These are phyloP conservation scores for Gambusia holbrooki DNA, from an alignment of 2,113 vertebrate genomes.

Conservation along the genomic window DNA sequence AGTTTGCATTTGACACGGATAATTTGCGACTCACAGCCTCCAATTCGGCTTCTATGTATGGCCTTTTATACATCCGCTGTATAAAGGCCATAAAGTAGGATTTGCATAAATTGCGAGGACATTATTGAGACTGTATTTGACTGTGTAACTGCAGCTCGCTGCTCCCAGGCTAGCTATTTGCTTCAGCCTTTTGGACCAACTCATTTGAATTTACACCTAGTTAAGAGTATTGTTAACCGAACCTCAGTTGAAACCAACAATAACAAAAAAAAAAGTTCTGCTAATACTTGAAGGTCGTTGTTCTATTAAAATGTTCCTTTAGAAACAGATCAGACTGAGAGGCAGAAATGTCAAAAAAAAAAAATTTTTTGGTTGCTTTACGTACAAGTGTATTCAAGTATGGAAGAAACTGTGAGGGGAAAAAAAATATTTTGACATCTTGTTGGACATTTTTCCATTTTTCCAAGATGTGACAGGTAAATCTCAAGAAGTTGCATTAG, in stretches of 20 bases:
- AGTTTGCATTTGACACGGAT: background rate
- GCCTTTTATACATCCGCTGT: background rate
- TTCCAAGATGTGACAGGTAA: background rate
- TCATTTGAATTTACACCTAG: too few species aligned
- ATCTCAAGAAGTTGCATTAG: background rate
- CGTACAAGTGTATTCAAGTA: background rate
- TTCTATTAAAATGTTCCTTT: background rate
- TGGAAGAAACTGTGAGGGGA: background rate
- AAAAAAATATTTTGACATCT: background rate
- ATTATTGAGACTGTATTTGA: background rate
- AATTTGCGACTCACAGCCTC: background rate
- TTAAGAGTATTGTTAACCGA: too few species aligned
- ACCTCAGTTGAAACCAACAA: background rate
- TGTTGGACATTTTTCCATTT: background rate
- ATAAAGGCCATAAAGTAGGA: background rate
- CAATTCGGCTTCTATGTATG: background rate
- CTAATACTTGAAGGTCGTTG: background rate
- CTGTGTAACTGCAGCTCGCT: background rate
- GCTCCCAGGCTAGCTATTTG: background rate
- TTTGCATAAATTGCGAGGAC: background rate
- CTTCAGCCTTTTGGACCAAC: background rate
- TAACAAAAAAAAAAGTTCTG: background rate
- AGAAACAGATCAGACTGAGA: background rate
- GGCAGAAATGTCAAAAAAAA: background rate
- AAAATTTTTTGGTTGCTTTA: background rate